Evolutionary conservation across 2,113 vertebrate species (phyloP), one percentile per base, ranked within the genome.

Genomic region (Muntiacus reevesi): DNA sequence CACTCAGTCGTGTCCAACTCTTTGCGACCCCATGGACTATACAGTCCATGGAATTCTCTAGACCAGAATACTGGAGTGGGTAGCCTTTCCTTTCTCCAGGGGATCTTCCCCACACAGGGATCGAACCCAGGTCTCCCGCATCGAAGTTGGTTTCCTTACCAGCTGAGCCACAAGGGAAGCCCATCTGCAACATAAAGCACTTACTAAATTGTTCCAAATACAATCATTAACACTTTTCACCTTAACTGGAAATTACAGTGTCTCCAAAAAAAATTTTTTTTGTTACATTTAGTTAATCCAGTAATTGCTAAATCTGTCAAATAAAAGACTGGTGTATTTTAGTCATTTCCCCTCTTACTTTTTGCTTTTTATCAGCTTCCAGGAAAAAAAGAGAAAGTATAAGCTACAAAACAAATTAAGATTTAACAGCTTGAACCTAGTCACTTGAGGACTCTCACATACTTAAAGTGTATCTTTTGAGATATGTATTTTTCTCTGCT

Each of bases 291-390:
- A 89, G 27, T 94, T 96, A 94, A 93, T 47, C 71, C 23, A 90
- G 21, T 85, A 74, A 85, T 91, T 90, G 64, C 64, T 93, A 83
- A 94, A 17, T 91, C 50, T 98, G 64, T 82, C 60, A 92, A n/a
- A 86, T 88, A 85, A 90, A 85, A 89, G 52, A 85, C 50, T 93
- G 62, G 11, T 88, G 0, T 79, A 83, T 84, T 94, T 96, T 87
- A 90, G 23, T 85, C 45, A 85, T 87, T 36, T 79, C n/a, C 33
- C 30, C 30, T n/a, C 28, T 59, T 92, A 21, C 28, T 74, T 94
- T 78, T 78, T 76, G 15, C 64, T 74, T 96, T 97, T 78, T 74
- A 79, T 97, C 10, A 94, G 36, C 5, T 95, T 93, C 30, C 30
- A 96, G 30, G 85, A 59, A 15, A 84, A 95, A 89, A 92, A 62